A percentile compares a stretch with the other conserved stretches of the same genome.
Evolutionary conservation across 2,888 invertebrate species (phyloP).

Genomic region (Eristalis intricaria): DNA sequence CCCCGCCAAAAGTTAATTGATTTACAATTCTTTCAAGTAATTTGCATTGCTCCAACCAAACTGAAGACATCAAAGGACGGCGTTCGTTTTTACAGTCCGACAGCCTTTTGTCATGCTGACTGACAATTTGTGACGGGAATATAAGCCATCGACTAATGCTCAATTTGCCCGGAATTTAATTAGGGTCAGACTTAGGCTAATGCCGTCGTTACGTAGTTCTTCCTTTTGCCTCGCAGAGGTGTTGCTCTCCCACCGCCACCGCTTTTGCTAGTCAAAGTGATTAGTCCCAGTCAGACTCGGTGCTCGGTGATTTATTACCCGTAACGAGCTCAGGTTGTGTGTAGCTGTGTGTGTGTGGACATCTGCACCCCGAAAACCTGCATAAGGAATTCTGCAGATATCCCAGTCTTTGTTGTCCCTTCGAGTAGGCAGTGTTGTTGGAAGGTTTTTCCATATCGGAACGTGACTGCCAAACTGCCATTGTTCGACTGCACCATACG

Average conservation of each 20-base stretch:
- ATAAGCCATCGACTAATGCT: slow-evolving; percentile 15
- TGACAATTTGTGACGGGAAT: slow-evolving; percentile 18
- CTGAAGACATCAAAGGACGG: slow-evolving; percentile 48
- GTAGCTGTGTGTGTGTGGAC: not conserved
- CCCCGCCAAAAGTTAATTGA: slow-evolving; percentile 64
- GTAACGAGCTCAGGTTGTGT: not conserved
- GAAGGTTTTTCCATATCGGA: slow-evolving; percentile 19
- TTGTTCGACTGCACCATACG: slow-evolving; percentile 59
- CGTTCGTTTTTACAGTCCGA: slow-evolving; percentile 11
- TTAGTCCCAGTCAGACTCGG: slow-evolving; percentile 14
- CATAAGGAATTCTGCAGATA: slow-evolving; percentile 68
- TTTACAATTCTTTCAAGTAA: slow-evolving; percentile 66
- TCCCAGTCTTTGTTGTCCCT: slow-evolving; percentile 45
- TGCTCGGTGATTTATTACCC: slow-evolving; percentile 54
- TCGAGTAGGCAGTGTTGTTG: not conserved
- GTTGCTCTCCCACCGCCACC: not conserved
- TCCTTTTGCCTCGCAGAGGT: not conserved
- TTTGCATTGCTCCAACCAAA: slow-evolving; percentile 53
- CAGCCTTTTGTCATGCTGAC: slow-evolving; percentile 23
- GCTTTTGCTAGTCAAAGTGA: not conserved
- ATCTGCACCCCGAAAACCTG: slow-evolving; percentile 50
- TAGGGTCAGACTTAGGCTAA: slow-evolving; percentile 17
- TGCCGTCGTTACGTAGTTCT: not conserved
- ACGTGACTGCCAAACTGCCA: slow-evolving; percentile 64
- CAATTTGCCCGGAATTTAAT: slow-evolving; percentile 43